These are phyloP conservation scores for Plectropomus leopardus DNA, from an alignment of 2,113 vertebrate species.

Conservation along the genomic window DNA sequence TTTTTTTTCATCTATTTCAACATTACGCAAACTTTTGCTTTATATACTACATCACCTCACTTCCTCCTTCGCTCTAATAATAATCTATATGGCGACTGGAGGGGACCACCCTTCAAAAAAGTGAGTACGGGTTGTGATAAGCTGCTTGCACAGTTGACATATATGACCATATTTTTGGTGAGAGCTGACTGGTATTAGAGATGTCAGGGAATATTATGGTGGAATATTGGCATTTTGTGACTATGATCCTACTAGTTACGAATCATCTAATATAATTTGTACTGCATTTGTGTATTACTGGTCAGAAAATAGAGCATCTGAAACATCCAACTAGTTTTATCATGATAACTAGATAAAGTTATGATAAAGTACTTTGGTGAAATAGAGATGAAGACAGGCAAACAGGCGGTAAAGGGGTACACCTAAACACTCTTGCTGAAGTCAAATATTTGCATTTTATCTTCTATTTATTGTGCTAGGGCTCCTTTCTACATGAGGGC, in stretches of 20 bases:
- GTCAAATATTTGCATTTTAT: not conserved
- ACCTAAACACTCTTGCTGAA: not conserved
- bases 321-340: not conserved
- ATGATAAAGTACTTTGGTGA: not conserved
- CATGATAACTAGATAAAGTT: too few relatives aligned
- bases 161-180: too few relatives aligned
- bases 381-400: not conserved
- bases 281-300: not conserved
- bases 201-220: not conserved
- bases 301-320: not conserved
- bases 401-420: not conserved
- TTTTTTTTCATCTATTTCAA: too few relatives aligned
- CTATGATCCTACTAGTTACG: not conserved
- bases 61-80: too few relatives aligned
- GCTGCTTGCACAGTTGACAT: too few relatives aligned
- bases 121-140: too few relatives aligned
- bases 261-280: not conserved
- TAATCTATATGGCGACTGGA: too few relatives aligned
- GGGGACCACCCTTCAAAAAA: too few relatives aligned
- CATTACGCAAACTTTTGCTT: too few relatives aligned
- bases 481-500: not conserved
- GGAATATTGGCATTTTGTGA: not conserved
- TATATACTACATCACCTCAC: too few relatives aligned
- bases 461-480: slow-evolving; percentile 6
- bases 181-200: too few relatives aligned